Evolutionary conservation across 2,888 invertebrate genomes (phyloP).

Genomic region (Cylindroiulus punctatus): DNA sequence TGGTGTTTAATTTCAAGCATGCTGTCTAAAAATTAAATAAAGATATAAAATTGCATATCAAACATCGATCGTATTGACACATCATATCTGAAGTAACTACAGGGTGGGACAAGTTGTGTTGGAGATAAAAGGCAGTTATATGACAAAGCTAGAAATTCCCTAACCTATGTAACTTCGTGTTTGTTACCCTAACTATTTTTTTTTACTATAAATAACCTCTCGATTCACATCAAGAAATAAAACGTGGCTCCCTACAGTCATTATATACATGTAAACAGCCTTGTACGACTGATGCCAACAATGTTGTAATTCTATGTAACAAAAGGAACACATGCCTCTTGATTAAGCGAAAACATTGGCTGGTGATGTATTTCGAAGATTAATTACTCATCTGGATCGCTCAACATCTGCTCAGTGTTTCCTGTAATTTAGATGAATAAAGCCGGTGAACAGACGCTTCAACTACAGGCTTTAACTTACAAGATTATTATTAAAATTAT

Average conservation of each 20-base stretch:
- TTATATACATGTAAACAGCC: background rate
- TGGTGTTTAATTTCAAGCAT: background rate
- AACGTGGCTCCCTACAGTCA: background rate
- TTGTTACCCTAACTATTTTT: too few relatives aligned
- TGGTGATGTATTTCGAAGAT: background rate
- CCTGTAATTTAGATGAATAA: slow-evolving; percentile 2
- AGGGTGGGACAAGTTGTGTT: too few relatives aligned
- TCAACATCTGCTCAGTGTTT: slow-evolving; percentile 25
- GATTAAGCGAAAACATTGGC: background rate
- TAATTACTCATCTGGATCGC: slow-evolving; percentile 1
- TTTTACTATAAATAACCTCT: background rate
- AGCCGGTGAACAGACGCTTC: background rate
- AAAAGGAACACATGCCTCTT: background rate
- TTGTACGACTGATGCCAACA: background rate
- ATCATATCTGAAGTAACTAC: too few relatives aligned
- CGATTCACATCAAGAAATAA: background rate
- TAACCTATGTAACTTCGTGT: too few relatives aligned
- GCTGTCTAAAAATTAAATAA: too few relatives aligned
- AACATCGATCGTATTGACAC: background rate
- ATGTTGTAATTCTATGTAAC: background rate
- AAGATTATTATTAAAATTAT: background rate
- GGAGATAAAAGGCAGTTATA: too few relatives aligned
- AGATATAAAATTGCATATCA: too few relatives aligned
- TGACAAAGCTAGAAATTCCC: too few relatives aligned
- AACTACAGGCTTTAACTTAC: background rate